Percentiles rank a stretch among this genome's conserved stretches.
These are phyloP conservation scores for Apodemus agrarius DNA, from an alignment of 2,797 vertebrate species.

Conservation along the genomic window DNA sequence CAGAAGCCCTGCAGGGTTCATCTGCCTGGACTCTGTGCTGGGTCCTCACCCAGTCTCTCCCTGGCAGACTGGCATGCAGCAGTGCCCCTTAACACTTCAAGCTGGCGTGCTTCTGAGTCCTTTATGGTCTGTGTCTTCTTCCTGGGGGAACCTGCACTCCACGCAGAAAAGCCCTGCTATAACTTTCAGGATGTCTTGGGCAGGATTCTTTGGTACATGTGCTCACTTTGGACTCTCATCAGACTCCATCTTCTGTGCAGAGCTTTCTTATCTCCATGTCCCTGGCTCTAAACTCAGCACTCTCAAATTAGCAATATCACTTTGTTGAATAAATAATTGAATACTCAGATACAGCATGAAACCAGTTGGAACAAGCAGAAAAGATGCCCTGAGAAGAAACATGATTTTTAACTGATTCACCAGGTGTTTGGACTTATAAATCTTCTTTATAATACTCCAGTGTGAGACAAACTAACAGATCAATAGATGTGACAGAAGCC, in stretches of 20 bases:
- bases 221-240: not conserved
- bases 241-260: not conserved
- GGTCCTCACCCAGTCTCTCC: not conserved
- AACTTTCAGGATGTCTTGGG: not conserved
- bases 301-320: not conserved
- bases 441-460: slow-evolving; percentile 68
- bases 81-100: not conserved
- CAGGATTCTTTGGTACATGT: not conserved
- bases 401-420: slow-evolving; percentile 43
- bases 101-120: not conserved
- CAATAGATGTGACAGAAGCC: slow-evolving; percentile 57
- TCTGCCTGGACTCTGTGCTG: not conserved
- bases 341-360: slow-evolving; percentile 7
- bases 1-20: not conserved
- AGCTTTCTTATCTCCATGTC: not conserved
- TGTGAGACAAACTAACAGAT: slow-evolving; percentile 64
- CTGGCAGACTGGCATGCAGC: not conserved
- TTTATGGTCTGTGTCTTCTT: not conserved
- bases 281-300: slow-evolving; percentile 2
- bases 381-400: slow-evolving; percentile 47
- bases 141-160: not conserved
- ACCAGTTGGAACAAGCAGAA: slow-evolving; percentile 19
- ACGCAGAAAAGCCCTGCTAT: not conserved
- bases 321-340: slow-evolving; percentile 54
- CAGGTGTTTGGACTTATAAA: slow-evolving; percentile 61